phyloP scores from a whole-genome alignment of 2,888 invertebrate species.

The Ferrisia virgata region DNA sequence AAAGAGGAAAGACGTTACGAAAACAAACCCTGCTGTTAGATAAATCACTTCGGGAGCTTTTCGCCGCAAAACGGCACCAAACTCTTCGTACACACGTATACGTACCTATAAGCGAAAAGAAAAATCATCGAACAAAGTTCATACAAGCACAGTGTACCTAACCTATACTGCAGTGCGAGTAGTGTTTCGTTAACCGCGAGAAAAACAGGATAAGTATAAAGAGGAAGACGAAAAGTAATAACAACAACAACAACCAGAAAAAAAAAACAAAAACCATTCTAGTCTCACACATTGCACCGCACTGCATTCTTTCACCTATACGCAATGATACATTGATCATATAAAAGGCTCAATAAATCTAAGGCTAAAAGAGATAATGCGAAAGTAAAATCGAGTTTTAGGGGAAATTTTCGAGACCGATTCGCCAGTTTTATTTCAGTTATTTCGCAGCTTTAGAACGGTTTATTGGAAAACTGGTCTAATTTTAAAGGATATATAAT shows the following conservation, averaged over 20 bases:
- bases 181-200: neutral
- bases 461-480: constrained; percentile 43
- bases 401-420: constrained; percentile 35
- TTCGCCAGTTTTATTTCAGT: constrained; percentile 38
- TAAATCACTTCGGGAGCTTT: neutral
- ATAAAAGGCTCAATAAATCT: constrained; percentile 34
- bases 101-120: too few relatives aligned
- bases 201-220: neutral
- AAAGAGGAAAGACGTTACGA: neutral
- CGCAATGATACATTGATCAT: constrained; percentile 37
- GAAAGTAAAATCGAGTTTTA: constrained; percentile 43
- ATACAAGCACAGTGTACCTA: neutral
- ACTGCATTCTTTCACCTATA: too few relatives aligned
- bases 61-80: neutral
- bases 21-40: neutral
- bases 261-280: neutral
- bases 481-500: constrained; percentile 42
- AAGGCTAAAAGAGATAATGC: constrained; percentile 35
- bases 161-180: too few relatives aligned
- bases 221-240: too few relatives aligned
- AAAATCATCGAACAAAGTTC: constrained; percentile 1
- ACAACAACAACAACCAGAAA: too few relatives aligned
- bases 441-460: constrained; percentile 34
- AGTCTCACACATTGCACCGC: too few relatives aligned
- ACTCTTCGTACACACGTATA: neutral